phyloP scores from a whole-genome alignment of 2,113 vertebrate genomes.

The Zosterops japonicus region DNA sequence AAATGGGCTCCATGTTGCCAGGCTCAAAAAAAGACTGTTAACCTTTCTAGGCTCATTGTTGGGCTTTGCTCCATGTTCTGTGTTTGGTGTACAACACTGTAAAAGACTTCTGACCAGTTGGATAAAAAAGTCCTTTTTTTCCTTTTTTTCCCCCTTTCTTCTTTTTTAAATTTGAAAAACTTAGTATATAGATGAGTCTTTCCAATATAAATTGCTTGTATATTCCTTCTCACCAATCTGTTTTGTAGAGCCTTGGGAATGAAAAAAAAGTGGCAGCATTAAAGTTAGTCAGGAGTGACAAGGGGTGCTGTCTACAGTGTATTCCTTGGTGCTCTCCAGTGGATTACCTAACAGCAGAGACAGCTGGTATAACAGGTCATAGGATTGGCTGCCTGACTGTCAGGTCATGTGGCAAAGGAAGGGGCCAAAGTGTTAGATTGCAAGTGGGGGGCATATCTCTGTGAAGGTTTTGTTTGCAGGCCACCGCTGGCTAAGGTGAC shows the following conservation, averaged over 20 bases:
- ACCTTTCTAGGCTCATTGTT: neutral
- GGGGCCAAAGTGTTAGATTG: slow-evolving; percentile 37
- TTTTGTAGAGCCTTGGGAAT: neutral
- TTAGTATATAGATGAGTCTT: neutral
- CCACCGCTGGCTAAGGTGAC: neutral
- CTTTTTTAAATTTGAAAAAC: neutral
- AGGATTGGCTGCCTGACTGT: neutral
- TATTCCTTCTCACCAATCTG: neutral
- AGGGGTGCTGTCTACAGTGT: rapidly evolving
- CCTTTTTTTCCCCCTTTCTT: neutral
- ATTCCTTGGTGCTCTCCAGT: rapidly evolving
- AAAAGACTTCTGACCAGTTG: neutral
- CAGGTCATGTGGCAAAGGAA: neutral
- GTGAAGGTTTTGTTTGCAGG: neutral
- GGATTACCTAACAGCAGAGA: neutral
- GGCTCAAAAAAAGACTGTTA: neutral
- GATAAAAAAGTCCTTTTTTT: neutral
- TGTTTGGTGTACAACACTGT: neutral
- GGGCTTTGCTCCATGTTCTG: neutral
- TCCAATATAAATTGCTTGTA: neutral
- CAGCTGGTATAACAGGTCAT: neutral
- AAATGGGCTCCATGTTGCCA: neutral
- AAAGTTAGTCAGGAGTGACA: neutral
- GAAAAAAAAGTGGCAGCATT: neutral
- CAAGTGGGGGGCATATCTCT: neutral